Conservation (phyloP, 2,113 vertebrate species). For the Erythrocercus mccallii region DNA sequence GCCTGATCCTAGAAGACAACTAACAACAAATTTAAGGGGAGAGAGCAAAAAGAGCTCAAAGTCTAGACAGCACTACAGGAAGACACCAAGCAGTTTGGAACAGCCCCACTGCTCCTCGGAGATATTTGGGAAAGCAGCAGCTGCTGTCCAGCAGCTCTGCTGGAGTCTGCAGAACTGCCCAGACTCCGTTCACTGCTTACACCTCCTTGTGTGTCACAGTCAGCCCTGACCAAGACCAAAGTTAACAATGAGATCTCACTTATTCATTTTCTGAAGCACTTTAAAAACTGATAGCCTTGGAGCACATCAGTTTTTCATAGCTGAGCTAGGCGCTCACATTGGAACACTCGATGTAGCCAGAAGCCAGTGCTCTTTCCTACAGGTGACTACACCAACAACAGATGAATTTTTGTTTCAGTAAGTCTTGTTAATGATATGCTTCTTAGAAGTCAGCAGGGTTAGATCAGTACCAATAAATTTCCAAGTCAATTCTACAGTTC, state of each 20-base stretch:
- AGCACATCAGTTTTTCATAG: not conserved
- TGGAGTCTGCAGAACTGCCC: not conserved
- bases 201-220: not conserved
- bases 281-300: not conserved
- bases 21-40: not conserved
- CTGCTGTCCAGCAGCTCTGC: not conserved
- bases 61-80: not conserved
- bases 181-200: not conserved
- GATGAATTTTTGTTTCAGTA: not conserved
- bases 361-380: not conserved
- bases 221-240: not conserved
- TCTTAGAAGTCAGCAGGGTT: not conserved
- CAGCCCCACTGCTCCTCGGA: not conserved
- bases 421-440: fast-evolving
- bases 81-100: not conserved
- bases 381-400: not conserved
- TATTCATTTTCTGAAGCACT: not conserved
- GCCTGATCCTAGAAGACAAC: not conserved
- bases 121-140: not conserved
- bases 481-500: not conserved
- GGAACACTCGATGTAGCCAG: fast-evolving
- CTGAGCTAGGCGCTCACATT: not conserved
- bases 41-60: not conserved
- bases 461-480: not conserved
- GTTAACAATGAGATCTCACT: not conserved